Base-by-base conservation (phyloP, 64 coral and sea anemone genomes). In the Dendrophyllia cribrosa region DNA sequence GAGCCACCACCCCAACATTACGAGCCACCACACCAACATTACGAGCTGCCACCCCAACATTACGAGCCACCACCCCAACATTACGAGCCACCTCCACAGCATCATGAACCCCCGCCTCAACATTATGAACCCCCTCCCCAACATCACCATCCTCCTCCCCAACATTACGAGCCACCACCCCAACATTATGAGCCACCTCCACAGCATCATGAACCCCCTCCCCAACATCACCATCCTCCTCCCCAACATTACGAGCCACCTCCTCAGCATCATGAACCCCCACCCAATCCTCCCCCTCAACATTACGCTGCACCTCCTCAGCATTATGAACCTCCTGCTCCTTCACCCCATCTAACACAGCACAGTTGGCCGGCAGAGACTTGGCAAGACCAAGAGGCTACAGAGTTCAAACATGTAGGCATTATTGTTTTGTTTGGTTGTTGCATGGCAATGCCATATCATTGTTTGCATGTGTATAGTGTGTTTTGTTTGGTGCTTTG, bases 351-450 rank as follows among this genome's bases (percentile, higher is more conserved):
- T 17, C 7, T 75, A 45, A 11, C 46, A 16, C 72, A 75, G 19
- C 72, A 75, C 17, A 51, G 62, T 59, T 83, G 80, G 59, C 80
- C 20, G 21, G 45, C 9, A 7, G 80, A 83, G 59, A 83, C 44
- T 15, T 8, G 43, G 20, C 80, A 68, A 83, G 80, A 50, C 77
- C 80, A 83, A 83, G 80, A 67, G 44, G 72, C 46, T 51, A 16
- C 45, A 75, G 80, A 65, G 17, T 50, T n/a, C 66, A 67, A 64
- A 66, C 26, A 83, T 67, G 80, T 83, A 83, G 80, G 80, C 80
- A 83, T 67, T 66, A 67, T 46, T 79, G n/a, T 26, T 61, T 49
- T 75, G 14, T 75, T 75, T 75, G 72, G 46, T 75, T 75, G 44
- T 19, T 75, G 44, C 72, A 50, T 75, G 46, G 70, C 70, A 72